Evolutionary conservation across 1,140 invertebrate genomes (phyloP).

Genomic region (Dinoponera quadriceps): DNA sequence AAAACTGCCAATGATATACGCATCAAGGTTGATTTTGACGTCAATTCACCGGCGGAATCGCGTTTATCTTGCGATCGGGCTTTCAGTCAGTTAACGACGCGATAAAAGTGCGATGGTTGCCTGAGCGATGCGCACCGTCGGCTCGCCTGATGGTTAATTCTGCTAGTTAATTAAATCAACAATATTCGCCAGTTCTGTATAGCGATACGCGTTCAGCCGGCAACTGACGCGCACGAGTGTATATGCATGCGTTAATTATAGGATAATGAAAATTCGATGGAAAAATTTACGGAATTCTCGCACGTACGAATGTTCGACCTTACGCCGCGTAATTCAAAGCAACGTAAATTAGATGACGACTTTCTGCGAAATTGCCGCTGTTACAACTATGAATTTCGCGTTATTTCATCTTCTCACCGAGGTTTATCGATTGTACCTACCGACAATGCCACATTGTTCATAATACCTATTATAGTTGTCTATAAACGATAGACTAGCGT

Average conservation of each 20-base stretch:
- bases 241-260: conserved; percentile 3
- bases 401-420: neutral
- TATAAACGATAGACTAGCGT: neutral
- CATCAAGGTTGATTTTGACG: conserved; percentile 67
- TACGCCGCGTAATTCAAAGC: conserved; percentile 10
- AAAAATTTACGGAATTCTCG: conserved; percentile 13
- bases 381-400: neutral
- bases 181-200: conserved; percentile 24
- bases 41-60: conserved; percentile 54
- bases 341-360: neutral
- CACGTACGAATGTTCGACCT: neutral
- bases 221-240: neutral
- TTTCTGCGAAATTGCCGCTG: neutral
- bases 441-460: neutral
- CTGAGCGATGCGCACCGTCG: neutral
- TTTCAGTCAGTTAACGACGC: conserved; percentile 12
- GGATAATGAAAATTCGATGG: conserved; percentile 44
- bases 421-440: conserved; percentile 23
- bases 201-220: conserved; percentile 28
- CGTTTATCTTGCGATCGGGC: conserved; percentile 56
- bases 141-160: conserved; percentile 40
- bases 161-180: conserved; percentile 56
- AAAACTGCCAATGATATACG: neutral
- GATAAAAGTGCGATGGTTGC: neutral
- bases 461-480: neutral